A percentile compares a stretch with the other conserved stretches of the same genome.
These are phyloP conservation scores for Nesoenas mayeri DNA, from an alignment of 2,113 vertebrate genomes.

Conservation along the genomic window DNA sequence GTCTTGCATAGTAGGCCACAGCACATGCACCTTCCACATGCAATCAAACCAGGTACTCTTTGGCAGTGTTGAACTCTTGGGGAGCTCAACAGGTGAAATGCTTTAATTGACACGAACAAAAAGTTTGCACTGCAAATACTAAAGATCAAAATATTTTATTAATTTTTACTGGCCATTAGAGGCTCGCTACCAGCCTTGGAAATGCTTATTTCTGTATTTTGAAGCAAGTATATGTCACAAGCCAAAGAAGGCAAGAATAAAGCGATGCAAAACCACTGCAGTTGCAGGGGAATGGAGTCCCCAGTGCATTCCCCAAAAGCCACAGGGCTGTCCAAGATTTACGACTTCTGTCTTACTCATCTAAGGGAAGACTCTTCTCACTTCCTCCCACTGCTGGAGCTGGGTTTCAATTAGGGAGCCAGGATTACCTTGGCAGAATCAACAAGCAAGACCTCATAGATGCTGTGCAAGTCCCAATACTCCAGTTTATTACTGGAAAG, in stretches of 20 bases:
- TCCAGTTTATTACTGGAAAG: slow-evolving; percentile 28
- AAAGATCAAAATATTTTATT: neutral
- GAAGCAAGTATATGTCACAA: neutral
- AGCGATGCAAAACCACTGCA: neutral
- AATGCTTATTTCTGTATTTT: neutral
- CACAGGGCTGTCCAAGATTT: neutral
- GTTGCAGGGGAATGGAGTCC: neutral
- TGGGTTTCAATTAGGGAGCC: neutral
- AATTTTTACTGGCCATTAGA: neutral
- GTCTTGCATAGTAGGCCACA: neutral
- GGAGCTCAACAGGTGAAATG: neutral
- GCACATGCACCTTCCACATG: neutral
- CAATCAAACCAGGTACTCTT: neutral
- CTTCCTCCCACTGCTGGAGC: slow-evolving; percentile 17
- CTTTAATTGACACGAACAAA: neutral
- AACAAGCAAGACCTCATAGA: slow-evolving; percentile 19
- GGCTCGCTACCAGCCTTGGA: neutral
- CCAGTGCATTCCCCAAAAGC: neutral
- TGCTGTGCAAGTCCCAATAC: neutral
- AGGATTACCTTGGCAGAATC: slow-evolving; percentile 51
- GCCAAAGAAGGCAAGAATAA: neutral
- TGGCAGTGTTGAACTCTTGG: neutral
- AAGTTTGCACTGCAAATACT: neutral
- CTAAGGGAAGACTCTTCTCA: slow-evolving; percentile 5
- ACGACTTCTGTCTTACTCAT: neutral